Conservation (phyloP, 2,797 vertebrate genomes). For the Tolypeutes matacus region DNA sequence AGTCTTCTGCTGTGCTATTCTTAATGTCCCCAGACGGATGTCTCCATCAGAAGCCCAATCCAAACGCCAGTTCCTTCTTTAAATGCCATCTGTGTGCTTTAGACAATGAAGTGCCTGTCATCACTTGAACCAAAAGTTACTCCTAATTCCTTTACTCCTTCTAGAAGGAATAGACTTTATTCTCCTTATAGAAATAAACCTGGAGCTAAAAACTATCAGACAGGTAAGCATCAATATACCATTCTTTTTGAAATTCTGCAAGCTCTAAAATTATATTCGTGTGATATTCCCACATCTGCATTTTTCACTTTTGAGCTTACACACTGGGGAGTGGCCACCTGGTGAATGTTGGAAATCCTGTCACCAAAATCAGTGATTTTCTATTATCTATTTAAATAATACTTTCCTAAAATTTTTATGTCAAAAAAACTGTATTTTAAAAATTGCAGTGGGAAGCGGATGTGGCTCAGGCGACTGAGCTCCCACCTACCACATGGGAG, state of each 20-base stretch:
- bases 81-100: background rate
- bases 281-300: background rate
- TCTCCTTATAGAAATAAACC: conserved; percentile 5
- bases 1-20: background rate
- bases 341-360: background rate
- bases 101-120: background rate
- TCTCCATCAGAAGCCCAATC: background rate
- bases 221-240: background rate
- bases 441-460: no score
- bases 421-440: background rate
- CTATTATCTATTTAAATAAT: background rate
- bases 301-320: background rate
- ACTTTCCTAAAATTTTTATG: background rate
- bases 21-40: background rate
- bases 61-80: background rate
- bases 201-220: background rate
- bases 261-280: background rate
- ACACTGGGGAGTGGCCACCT: background rate
- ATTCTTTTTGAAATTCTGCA: background rate
- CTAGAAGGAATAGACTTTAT: background rate
- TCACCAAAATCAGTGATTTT: background rate
- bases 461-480: no score
- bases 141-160: background rate
- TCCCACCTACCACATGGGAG: no score
- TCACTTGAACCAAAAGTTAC: background rate